Evolutionary conservation across 2,113 vertebrate genomes (phyloP).

Genomic region (Xyrauchen texanus): DNA sequence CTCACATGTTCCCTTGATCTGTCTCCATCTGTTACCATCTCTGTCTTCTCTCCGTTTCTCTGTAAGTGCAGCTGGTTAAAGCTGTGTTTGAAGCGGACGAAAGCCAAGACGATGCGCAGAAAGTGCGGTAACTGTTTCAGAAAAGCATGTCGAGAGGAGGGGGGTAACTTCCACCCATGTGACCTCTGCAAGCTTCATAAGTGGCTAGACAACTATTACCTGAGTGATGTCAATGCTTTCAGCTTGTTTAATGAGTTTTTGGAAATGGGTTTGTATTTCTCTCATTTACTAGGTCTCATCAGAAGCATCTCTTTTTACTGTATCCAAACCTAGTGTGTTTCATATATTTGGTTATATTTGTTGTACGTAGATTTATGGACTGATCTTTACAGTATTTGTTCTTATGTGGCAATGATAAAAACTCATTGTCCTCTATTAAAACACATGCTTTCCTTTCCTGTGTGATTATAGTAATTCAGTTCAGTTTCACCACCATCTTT

Average conservation of each 20-base stretch:
- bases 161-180: slow-evolving; percentile 56
- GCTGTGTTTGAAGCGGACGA: not conserved
- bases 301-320: not conserved
- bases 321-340: not conserved
- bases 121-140: slow-evolving; percentile 70
- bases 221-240: slow-evolving; percentile 76
- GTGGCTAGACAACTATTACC: slow-evolving; percentile 82
- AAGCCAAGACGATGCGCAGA: slow-evolving; percentile 66
- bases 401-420: too few relatives aligned
- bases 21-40: not conserved
- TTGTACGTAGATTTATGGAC: not conserved
- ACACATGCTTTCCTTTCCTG: not conserved
- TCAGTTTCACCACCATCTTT: slow-evolving; percentile 95
- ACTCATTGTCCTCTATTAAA: too few relatives aligned
- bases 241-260: slow-evolving; percentile 91
- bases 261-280: slow-evolving; percentile 85
- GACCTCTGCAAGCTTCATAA: slow-evolving; percentile 69
- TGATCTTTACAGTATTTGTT: not conserved
- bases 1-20: too few relatives aligned
- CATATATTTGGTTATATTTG: too few relatives aligned
- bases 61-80: slow-evolving; percentile 74
- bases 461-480: slow-evolving; percentile 83
- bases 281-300: not conserved
- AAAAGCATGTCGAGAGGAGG: slow-evolving; percentile 56
- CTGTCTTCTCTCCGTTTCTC: not conserved